Evolutionary conservation across 2,888 invertebrate species (phyloP), one percentile per base, ranked within the genome.

Genomic region (Seladonia tumulorum): DNA sequence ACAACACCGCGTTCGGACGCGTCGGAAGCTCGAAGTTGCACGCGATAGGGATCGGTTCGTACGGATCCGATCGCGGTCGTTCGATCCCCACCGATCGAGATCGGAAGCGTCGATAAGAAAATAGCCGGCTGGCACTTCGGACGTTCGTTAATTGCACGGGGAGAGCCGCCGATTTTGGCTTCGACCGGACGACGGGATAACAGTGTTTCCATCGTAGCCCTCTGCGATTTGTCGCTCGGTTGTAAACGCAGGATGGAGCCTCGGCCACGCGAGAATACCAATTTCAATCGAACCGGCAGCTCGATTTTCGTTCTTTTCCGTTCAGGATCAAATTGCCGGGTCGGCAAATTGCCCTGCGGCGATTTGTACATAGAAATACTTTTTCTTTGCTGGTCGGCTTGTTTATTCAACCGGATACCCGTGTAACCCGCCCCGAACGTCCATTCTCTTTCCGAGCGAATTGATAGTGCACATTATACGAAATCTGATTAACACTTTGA

Each of bases 21-120:
- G 80, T 73, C n/a, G 22, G 63, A 81, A 14, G n/a, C 53, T 14
- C 16, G 0, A 16, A 66, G 63, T 66, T 66, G 35, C 29, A 66
- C 35, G 18, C 45, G 81, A 83, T 76, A 39, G 42, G 7, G 45
- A 83, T 83, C 81, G 1, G 0, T 45, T 3, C 70, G 14, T 35
- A 42, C 49, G 39, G 29, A 63, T 49, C 1, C n/a, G 49, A 73
- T 42, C 68, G 77, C 53, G 16, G 22, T 35, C 5, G 16, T 10
- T 35, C 16, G n/a, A 16, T 47, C 22, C 25, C 35, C 68, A 10
- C 68, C 35, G 18, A 73, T 35, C 35, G 73, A 77, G 83, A 83
- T 83, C 42, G 76, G 66, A 47, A 73, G 42, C 10, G n/a, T 5
- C 73, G 85, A 84, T 76, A 80, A 84, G 85, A 70, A 85, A 84